A percentile compares a stretch with the other conserved stretches of the same genome.
phyloP scores from a whole-genome alignment of 2,888 invertebrate species.

The Trachelus tabidus region DNA sequence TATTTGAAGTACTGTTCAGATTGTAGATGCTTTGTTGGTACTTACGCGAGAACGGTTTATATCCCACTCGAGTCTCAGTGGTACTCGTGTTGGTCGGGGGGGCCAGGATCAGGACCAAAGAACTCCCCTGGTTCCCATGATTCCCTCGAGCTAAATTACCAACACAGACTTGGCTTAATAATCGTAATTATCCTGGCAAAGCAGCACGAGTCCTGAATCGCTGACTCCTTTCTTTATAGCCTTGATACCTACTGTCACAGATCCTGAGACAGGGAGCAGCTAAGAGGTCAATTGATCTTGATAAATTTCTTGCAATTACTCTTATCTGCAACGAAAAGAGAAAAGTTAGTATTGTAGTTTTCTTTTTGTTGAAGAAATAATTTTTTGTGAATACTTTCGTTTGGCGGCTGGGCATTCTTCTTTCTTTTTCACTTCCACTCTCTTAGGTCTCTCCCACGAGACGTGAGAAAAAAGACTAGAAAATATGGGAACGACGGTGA shows the following conservation, averaged over 20 bases:
- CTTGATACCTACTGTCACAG: background rate
- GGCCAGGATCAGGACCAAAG: conserved; percentile 21
- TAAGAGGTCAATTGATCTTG: background rate
- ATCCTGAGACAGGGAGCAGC: background rate
- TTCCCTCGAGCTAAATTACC: conserved; percentile 24
- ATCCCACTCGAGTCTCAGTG: conserved; percentile 27
- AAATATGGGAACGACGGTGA: background rate
- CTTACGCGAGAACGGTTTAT: conserved; percentile 15
- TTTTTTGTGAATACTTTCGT: background rate
- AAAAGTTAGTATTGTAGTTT: background rate
- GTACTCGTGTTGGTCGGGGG: conserved; percentile 13
- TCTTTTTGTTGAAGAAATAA: background rate
- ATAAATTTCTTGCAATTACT: background rate
- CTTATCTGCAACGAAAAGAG: background rate
- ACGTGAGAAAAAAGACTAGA: background rate
- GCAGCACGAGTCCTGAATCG: conserved; percentile 6
- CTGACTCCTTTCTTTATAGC: conserved; percentile 5
- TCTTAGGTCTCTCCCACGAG: background rate
- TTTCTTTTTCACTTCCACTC: background rate
- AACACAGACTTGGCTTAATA: conserved; percentile 26
- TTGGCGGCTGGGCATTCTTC: background rate
- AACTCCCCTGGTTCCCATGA: conserved; percentile 20
- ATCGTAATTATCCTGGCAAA: conserved; percentile 30
- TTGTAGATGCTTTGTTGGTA: conserved; percentile 11
- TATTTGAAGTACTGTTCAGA: conserved; percentile 21